phyloP scores from a whole-genome alignment of 2,113 vertebrate species.

The Lethenteron reissneri region DNA sequence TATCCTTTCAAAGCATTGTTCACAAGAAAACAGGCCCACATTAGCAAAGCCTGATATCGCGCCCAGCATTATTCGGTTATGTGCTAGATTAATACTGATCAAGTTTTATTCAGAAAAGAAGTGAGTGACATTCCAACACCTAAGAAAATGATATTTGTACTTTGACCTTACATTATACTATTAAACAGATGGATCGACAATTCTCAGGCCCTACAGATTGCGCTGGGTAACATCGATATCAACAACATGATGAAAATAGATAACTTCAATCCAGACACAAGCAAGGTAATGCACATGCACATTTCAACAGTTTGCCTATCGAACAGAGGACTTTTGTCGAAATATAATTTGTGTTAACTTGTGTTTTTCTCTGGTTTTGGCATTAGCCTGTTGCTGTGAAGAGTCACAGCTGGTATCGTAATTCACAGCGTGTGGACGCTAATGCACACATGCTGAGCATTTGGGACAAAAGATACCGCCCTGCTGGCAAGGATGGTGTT shows the following conservation, averaged over 20 bases:
- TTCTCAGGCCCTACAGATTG: slow-evolving; percentile 49
- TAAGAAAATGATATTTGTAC: background rate
- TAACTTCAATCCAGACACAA: slow-evolving; percentile 41
- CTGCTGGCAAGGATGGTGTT: too few species aligned
- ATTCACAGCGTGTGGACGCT: too few species aligned
- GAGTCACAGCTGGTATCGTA: too few species aligned
- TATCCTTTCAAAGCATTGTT: slow-evolving; percentile 39
- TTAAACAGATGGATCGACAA: slow-evolving; percentile 66
- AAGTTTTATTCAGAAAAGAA: background rate
- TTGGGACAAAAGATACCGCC: too few species aligned
- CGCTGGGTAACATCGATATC: slow-evolving; percentile 64
- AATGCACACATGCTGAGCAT: too few species aligned
- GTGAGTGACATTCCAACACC: background rate
- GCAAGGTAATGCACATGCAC: too few species aligned
- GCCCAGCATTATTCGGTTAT: background rate
- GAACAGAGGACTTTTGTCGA: too few species aligned
- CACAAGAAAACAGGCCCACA: background rate
- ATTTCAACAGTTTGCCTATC: too few species aligned
- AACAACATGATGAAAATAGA: slow-evolving; percentile 54
- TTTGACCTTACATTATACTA: slow-evolving; percentile 15
- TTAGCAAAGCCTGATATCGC: background rate
- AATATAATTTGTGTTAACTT: too few species aligned
- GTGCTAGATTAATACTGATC: background rate
- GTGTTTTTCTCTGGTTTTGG: too few species aligned
- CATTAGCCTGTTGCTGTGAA: too few species aligned